Conservation (phyloP, 2,888 invertebrate species). For the Protodeltote pygarga region DNA sequence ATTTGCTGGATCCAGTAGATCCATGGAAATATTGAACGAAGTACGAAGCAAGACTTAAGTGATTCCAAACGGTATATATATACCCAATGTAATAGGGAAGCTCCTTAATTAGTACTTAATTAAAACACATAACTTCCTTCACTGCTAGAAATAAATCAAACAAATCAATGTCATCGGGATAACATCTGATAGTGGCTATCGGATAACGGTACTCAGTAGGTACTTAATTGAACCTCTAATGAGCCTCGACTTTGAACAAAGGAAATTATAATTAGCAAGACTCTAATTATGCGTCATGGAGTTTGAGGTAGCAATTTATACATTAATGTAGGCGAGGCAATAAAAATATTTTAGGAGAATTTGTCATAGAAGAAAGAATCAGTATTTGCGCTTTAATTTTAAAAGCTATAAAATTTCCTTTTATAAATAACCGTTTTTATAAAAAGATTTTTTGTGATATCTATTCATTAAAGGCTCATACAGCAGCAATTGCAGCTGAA, state of each 20-base stretch:
- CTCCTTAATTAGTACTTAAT: constrained; percentile 34
- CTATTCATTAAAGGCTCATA: too few relatives aligned
- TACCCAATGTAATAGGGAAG: constrained; percentile 19
- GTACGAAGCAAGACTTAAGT: too few relatives aligned
- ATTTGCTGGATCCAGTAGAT: too few relatives aligned
- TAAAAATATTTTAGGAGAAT: constrained; percentile 40
- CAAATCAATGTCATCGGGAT: constrained; percentile 43
- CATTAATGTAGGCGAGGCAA: constrained; percentile 31
- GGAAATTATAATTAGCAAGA: constrained; percentile 50
- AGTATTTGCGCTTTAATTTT: constrained; percentile 14
- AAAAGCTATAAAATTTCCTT: too few relatives aligned
- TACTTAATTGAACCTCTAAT: constrained; percentile 49
- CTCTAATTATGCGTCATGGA: constrained; percentile 49
- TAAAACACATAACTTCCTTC: constrained; percentile 28
- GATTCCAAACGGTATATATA: constrained; percentile 1
- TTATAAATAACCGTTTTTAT: too few relatives aligned
- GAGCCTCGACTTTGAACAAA: constrained; percentile 38
- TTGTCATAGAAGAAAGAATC: constrained; percentile 19
- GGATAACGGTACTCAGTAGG: constrained; percentile 43
- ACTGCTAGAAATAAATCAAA: constrained; percentile 39
- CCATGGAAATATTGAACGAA: too few relatives aligned
- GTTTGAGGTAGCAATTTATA: constrained; percentile 41
- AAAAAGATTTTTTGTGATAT: too few relatives aligned
- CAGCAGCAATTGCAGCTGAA: too few relatives aligned
- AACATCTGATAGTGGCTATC: constrained; percentile 43